These are phyloP conservation scores for Apeira syringaria DNA, from an alignment of 2,888 invertebrate species.

Conservation along the genomic window DNA sequence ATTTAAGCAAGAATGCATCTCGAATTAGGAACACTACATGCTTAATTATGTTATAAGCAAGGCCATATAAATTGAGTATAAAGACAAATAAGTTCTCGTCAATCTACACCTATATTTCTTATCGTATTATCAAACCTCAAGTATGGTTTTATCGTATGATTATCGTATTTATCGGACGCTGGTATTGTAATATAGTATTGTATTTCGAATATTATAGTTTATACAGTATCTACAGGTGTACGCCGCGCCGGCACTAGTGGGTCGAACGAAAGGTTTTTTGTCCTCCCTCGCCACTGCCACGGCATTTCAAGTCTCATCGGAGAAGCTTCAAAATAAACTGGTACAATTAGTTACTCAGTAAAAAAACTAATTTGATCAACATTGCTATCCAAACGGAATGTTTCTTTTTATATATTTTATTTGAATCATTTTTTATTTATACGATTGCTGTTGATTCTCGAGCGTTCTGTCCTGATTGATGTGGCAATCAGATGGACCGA, in stretches of 20 bases:
- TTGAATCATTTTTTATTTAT: constrained; percentile 23
- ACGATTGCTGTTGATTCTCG: constrained; percentile 31
- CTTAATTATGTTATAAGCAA: too few species aligned
- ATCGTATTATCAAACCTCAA: too few species aligned
- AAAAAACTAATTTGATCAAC: constrained; percentile 33
- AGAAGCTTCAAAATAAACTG: constrained; percentile 19
- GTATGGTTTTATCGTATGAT: too few species aligned
- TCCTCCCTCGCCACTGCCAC: not conserved
- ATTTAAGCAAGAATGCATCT: too few species aligned
- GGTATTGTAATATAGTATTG: too few species aligned
- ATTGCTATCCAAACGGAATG: constrained; percentile 23
- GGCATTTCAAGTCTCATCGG: constrained; percentile 1
- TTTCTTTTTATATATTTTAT: not conserved
- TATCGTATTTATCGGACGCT: too few species aligned
- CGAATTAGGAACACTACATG: too few species aligned
- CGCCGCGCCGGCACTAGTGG: not conserved
- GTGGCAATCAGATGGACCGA: constrained; percentile 26
- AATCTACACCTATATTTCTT: too few species aligned
- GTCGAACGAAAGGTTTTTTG: constrained; percentile 11
- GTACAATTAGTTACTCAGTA: constrained; percentile 24
- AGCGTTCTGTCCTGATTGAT: constrained; percentile 31
- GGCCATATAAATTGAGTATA: too few species aligned
- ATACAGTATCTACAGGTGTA: too few species aligned
- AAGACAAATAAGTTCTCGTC: too few species aligned
- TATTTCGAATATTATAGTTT: too few species aligned